Evolutionary conservation across 1,140 invertebrate genomes (phyloP).

Genomic region (Bombus vancouverensis): DNA sequence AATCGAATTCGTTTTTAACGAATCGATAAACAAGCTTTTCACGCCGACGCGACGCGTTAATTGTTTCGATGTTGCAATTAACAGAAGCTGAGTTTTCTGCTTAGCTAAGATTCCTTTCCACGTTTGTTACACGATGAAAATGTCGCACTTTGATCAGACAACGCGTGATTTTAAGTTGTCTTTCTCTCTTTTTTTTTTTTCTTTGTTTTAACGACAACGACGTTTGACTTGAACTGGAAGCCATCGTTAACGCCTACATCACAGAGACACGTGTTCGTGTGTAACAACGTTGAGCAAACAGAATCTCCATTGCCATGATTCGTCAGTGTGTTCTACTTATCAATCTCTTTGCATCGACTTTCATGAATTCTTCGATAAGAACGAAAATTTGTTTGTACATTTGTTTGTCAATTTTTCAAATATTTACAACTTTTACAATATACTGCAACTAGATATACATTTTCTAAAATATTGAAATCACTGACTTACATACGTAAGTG

Average conservation of each 20-base stretch:
- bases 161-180: not conserved
- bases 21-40: not conserved
- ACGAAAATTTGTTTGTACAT: not conserved
- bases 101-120: not conserved
- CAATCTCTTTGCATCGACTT: not conserved
- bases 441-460: not conserved
- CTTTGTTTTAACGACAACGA: not conserved
- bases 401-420: not conserved
- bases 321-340: not conserved
- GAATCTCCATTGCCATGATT: constrained; percentile 22
- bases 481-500: too few relatives aligned
- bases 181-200: not conserved
- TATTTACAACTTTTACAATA: not conserved
- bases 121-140: too few relatives aligned
- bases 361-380: not conserved
- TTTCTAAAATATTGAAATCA: too few relatives aligned
- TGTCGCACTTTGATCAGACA: not conserved
- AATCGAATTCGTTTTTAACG: not conserved
- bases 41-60: not conserved
- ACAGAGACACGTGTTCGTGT: constrained; percentile 27
- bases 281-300: constrained; percentile 12
- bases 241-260: constrained; percentile 68
- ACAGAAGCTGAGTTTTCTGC: not conserved
- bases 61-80: not conserved
- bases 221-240: constrained; percentile 42